Conservation (phyloP, 2,888 invertebrate species). For the Drosophila hamatofila region DNA sequence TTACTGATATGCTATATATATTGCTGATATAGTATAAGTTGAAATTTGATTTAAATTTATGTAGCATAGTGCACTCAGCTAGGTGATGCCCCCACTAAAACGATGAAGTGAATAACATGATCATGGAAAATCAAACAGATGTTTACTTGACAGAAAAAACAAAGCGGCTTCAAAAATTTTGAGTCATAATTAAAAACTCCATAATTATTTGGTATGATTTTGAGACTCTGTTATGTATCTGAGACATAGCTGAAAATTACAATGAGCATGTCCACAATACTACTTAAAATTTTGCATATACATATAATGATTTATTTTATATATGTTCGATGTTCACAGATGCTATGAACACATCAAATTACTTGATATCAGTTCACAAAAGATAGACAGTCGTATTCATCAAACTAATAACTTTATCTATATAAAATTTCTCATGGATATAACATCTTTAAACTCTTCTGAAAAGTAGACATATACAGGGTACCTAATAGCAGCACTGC, state of each 20-base stretch:
- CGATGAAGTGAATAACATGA: background rate
- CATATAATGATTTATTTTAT: background rate
- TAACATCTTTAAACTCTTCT: background rate
- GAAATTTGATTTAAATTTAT: no score
- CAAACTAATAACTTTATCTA: background rate
- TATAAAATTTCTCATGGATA: background rate
- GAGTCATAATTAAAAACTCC: background rate
- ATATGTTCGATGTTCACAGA: no score
- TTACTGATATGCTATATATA: background rate
- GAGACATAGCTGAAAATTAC: background rate
- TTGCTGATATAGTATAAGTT: background rate
- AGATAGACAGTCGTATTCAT: no score
- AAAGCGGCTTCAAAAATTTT: no score
- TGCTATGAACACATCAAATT: background rate
- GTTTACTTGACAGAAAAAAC: background rate
- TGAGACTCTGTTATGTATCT: background rate
- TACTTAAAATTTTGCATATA: background rate
- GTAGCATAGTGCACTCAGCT: background rate
- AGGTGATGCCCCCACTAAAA: no score
- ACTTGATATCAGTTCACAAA: background rate
- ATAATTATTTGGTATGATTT: background rate
- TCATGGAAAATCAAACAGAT: background rate
- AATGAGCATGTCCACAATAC: background rate
- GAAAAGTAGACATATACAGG: background rate
- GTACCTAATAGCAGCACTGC: conserved; percentile 8